A percentile compares a stretch with the other conserved stretches of the same genome.
Conservation (phyloP, 2,888 invertebrate species). For the Andrena hattorfiana region DNA sequence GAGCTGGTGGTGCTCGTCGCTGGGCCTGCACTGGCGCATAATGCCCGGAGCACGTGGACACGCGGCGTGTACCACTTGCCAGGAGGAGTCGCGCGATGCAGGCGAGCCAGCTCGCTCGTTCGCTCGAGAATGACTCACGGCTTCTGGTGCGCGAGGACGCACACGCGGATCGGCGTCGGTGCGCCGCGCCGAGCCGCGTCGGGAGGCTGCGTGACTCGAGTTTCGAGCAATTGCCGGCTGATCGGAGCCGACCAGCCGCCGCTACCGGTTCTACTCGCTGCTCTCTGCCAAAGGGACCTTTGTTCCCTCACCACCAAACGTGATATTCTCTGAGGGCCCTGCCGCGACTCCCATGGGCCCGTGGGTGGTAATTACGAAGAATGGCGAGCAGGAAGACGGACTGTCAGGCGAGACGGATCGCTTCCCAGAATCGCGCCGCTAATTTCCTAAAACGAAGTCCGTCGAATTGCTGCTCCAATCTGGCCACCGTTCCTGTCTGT, state of each 20-base stretch:
- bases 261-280: conserved; percentile 17
- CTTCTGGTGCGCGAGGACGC: conserved; percentile 37
- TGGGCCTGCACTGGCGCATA: conserved; percentile 59
- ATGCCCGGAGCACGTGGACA: conserved; percentile 62
- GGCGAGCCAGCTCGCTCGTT: conserved; percentile 26
- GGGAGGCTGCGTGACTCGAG: conserved; percentile 52
- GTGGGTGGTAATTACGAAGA: too few species aligned
- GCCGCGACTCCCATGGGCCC: too few species aligned
- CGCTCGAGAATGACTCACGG: conserved; percentile 65
- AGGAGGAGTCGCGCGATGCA: conserved; percentile 55
- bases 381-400: too few species aligned
- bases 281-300: background rate
- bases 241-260: conserved; percentile 4
- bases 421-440: too few species aligned
- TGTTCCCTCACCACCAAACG: background rate
- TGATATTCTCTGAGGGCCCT: too few species aligned
- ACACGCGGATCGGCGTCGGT: conserved; percentile 25
- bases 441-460: too few species aligned
- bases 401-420: too few species aligned
- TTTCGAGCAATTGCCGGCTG: conserved; percentile 40
- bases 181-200: conserved; percentile 8
- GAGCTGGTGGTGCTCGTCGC: conserved; percentile 38
- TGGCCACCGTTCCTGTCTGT: too few species aligned
- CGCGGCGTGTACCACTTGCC: conserved; percentile 45
- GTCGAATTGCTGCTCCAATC: too few species aligned